Evolutionary conservation across 1,140 invertebrate species (phyloP).

Genomic region (Eciton burchellii): DNA sequence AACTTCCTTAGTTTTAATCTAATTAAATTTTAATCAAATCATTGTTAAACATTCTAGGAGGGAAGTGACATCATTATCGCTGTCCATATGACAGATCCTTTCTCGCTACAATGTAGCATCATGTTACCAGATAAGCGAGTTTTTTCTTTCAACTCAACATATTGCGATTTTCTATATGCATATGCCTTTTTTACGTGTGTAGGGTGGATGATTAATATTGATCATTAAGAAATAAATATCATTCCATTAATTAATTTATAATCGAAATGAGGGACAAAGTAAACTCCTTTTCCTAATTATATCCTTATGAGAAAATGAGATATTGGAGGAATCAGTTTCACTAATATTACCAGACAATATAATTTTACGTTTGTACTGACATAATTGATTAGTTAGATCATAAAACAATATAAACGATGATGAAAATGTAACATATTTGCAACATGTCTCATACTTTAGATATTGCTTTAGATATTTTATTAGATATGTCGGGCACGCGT

Average conservation of each 20-base stretch:
- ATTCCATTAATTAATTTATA: slow-evolving; percentile 48
- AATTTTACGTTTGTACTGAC: neutral
- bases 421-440: too few species aligned
- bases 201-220: slow-evolving; percentile 48
- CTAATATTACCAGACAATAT: slow-evolving; percentile 29
- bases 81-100: slow-evolving; percentile 1
- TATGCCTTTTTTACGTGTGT: slow-evolving; percentile 26
- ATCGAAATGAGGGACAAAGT: slow-evolving; percentile 33
- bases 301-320: slow-evolving; percentile 43
- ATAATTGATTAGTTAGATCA: too few species aligned
- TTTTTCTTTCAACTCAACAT: neutral
- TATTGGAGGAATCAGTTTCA: slow-evolving; percentile 40
- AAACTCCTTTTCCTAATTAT: slow-evolving; percentile 54
- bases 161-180: slow-evolving; percentile 21
- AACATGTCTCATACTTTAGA: too few species aligned
- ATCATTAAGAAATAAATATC: slow-evolving; percentile 45
- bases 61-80: slow-evolving; percentile 3
- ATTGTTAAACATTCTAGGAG: neutral
- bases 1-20: neutral
- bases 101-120: neutral
- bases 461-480: too few species aligned
- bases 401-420: neutral
- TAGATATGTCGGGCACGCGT: neutral
- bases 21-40: neutral
- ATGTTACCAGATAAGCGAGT: neutral